Evolutionary conservation across 2,888 invertebrate genomes (phyloP).

Genomic region (Ennomos erosarius): DNA sequence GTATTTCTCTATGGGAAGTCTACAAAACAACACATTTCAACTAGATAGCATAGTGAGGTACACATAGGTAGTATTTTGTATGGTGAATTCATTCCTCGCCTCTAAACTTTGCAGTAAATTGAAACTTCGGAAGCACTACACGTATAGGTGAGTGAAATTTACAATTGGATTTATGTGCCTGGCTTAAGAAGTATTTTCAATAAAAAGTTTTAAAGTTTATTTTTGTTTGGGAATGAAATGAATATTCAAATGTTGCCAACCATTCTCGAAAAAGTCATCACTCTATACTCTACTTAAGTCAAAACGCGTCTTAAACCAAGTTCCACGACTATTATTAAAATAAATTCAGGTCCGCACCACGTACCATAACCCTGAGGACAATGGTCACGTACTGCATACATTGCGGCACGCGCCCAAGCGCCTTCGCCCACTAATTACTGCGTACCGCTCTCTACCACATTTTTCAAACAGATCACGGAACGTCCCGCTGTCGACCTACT

Average conservation of each 20-base stretch:
- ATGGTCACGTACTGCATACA: conserved; percentile 32
- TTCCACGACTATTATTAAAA: too few species aligned
- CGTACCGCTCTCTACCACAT: conserved; percentile 61
- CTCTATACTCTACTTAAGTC: too few species aligned
- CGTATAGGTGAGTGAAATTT: conserved; percentile 52
- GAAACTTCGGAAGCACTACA: conserved; percentile 52
- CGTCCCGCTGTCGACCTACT: conserved; percentile 47
- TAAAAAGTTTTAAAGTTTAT: conserved; percentile 46
- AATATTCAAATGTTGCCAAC: too few species aligned
- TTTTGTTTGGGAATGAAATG: conserved; percentile 41
- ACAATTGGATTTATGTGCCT: conserved; percentile 44
- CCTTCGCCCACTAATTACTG: conserved; percentile 72
- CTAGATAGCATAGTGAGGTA: too few species aligned
- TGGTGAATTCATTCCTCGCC: conserved; percentile 24
- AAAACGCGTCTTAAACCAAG: too few species aligned
- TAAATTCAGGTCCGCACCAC: neutral
- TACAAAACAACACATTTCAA: too few species aligned
- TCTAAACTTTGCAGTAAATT: conserved; percentile 58
- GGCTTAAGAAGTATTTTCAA: conserved; percentile 49
- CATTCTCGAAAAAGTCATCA: too few species aligned
- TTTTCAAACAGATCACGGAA: conserved; percentile 81
- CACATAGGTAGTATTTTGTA: too few species aligned
- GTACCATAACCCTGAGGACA: conserved; percentile 8
- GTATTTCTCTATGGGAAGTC: conserved; percentile 7
- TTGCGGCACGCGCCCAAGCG: conserved; percentile 43